phyloP scores from a whole-genome alignment of 2,113 vertebrate species.

The Neotoma lepida region DNA sequence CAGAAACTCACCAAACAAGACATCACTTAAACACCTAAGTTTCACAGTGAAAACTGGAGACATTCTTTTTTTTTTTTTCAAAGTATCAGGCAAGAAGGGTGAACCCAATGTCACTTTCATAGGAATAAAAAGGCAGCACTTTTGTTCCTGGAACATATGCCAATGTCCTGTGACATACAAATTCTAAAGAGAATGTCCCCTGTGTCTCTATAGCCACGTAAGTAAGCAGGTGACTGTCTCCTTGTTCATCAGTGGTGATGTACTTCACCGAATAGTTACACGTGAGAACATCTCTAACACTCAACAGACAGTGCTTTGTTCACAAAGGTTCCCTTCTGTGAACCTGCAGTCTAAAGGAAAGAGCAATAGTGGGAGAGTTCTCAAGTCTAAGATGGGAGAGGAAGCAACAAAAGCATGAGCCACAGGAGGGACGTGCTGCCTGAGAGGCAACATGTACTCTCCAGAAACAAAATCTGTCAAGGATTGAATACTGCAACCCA shows the following conservation, averaged over 20 bases:
- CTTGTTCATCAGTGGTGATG: too few species aligned
- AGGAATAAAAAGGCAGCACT: neutral
- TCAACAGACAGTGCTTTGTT: neutral
- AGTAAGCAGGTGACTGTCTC: fast-evolving
- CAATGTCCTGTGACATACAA: fast-evolving
- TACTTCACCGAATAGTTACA: neutral
- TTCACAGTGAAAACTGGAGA: neutral
- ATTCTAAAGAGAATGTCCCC: fast-evolving
- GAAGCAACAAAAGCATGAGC: fast-evolving
- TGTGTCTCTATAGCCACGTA: fast-evolving
- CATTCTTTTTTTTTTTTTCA: neutral
- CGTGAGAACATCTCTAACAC: neutral
- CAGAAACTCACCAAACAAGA: constrained; percentile 19
- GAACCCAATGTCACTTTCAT: fast-evolving
- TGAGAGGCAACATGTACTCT: too few species aligned
- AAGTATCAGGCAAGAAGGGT: neutral
- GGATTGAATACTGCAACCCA: neutral
- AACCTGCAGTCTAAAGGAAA: too few species aligned
- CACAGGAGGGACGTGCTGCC: fast-evolving
- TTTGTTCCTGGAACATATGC: fast-evolving
- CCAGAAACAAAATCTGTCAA: neutral
- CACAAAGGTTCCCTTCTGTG: neutral
- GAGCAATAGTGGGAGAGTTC: neutral
- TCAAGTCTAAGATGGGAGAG: too few species aligned
- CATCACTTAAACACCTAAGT: neutral